phyloP scores from a whole-genome alignment of 2,113 vertebrate genomes.

The Shinisaurus crocodilurus region DNA sequence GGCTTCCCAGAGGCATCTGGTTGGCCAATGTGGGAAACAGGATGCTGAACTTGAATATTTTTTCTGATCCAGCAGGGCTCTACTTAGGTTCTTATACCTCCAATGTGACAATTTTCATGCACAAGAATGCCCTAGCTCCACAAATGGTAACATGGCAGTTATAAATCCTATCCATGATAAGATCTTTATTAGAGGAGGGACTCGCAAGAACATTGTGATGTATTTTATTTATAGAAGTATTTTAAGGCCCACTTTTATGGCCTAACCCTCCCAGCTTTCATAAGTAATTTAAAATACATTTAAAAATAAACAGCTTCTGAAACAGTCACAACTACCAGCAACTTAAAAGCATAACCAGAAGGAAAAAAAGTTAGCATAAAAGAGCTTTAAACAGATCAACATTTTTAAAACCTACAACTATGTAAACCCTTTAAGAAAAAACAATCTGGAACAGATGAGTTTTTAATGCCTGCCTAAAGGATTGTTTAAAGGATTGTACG shows the following conservation, averaged over 20 bases:
- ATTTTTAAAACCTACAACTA: not conserved
- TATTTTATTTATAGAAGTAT: not conserved
- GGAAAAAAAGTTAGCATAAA: not conserved
- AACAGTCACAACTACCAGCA: not conserved
- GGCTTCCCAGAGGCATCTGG: not conserved
- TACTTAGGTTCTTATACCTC: not conserved
- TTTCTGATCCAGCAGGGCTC: not conserved
- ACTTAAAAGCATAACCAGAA: not conserved
- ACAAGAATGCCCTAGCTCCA: not conserved
- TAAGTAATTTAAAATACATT: not conserved
- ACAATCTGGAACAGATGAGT: not conserved
- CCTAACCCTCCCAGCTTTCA: not conserved
- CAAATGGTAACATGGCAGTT: not conserved
- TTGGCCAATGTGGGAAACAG: not conserved
- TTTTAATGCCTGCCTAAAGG: not conserved
- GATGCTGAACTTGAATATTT: not conserved
- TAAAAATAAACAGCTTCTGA: not conserved
- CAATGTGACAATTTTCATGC: not conserved
- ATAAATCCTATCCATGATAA: not conserved
- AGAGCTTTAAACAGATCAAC: no score
- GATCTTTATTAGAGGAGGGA: not conserved
- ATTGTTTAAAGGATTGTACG: no score
- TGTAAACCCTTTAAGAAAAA: slow-evolving; percentile 1
- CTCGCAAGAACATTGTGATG: not conserved
- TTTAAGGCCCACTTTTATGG: not conserved